Evolutionary conservation across 2,797 vertebrate genomes (phyloP).

Genomic region (Numenius phaeopus): DNA sequence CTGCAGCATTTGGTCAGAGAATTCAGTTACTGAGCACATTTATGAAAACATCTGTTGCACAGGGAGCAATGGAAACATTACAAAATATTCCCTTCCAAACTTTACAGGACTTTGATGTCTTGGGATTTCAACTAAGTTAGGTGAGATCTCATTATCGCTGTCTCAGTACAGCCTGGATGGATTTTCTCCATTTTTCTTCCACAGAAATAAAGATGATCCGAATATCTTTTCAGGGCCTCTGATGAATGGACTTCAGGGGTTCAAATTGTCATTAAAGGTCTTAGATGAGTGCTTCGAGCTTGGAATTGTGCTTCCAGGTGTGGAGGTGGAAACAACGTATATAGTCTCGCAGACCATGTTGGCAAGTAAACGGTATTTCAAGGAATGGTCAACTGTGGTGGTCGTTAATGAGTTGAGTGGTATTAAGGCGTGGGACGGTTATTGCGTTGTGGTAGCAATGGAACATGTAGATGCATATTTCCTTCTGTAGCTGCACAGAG

Average conservation of each 20-base stretch:
- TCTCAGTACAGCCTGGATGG: background rate
- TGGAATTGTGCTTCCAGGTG: background rate
- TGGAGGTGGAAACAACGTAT: background rate
- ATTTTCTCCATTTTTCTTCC: background rate
- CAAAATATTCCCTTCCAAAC: background rate
- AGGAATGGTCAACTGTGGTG: background rate
- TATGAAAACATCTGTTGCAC: background rate
- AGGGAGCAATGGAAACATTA: background rate
- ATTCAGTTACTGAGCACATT: background rate
- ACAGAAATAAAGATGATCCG: background rate
- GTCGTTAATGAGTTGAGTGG: fast-evolving
- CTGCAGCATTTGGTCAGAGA: background rate
- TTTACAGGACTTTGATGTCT: background rate
- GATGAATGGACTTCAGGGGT: background rate
- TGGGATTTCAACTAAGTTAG: background rate
- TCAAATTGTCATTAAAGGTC: background rate
- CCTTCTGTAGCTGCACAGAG: background rate
- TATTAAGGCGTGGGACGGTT: background rate
- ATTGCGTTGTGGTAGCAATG: background rate
- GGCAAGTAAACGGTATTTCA: background rate
- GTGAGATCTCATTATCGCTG: background rate
- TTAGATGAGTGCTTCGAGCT: background rate
- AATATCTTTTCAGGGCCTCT: background rate
- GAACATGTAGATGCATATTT: fast-evolving
- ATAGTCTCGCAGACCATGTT: background rate